phyloP scores from a whole-genome alignment of 53 echinoderm and acorn worm genomes.

The Holothuria scabra region DNA sequence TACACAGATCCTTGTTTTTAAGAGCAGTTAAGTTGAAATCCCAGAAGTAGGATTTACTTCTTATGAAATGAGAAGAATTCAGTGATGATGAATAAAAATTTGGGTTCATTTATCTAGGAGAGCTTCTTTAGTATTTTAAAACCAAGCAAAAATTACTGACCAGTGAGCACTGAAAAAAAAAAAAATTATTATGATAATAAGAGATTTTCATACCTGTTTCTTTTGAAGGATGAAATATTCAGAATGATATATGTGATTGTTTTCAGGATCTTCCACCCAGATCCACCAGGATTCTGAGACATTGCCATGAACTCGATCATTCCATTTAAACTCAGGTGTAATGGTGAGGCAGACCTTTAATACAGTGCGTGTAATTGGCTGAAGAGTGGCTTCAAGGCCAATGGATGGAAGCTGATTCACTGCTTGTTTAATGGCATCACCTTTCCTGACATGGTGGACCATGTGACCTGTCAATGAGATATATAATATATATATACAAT shows the following conservation, averaged over 20 bases:
- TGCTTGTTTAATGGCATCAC: slow-evolving; percentile 75
- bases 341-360: slow-evolving; percentile 87
- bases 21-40: too few species aligned
- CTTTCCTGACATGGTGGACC: slow-evolving; percentile 83
- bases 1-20: too few species aligned
- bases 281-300: slow-evolving; percentile 99
- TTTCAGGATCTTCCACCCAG: slow-evolving; percentile 98
- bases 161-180: too few species aligned
- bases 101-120: too few species aligned
- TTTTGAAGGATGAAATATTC: slow-evolving; percentile 97
- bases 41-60: too few species aligned
- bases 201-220: slow-evolving; percentile 73
- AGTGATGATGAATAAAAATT: too few species aligned
- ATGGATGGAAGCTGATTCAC: slow-evolving; percentile 84
- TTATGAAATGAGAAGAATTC: too few species aligned
- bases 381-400: slow-evolving; percentile 85
- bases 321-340: slow-evolving; percentile 87
- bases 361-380: slow-evolving; percentile 97
- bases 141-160: too few species aligned
- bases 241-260: slow-evolving; percentile 98
- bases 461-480: slow-evolving; percentile 68
- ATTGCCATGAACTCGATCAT: slow-evolving; percentile 87
- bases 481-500: too few species aligned
- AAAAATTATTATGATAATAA: too few species aligned
- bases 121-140: too few species aligned